Conservation (phyloP, 1,140 invertebrate species). For the Drosophila malerkotliana region DNA sequence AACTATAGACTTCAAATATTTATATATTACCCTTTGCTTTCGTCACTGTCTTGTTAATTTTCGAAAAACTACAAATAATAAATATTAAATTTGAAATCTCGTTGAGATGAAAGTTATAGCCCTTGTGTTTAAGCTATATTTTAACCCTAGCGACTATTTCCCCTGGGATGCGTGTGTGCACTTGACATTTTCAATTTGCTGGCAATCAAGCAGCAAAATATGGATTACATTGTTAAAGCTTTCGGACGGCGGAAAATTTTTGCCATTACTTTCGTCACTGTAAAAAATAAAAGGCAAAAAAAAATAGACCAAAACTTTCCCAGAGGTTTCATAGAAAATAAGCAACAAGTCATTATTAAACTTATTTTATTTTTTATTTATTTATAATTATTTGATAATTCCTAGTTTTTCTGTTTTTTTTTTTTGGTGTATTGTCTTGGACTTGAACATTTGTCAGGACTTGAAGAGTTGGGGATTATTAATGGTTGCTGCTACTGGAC, state of each 20-base stretch:
- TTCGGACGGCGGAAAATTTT: slow-evolving; percentile 19
- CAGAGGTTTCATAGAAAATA: background rate
- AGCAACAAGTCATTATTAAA: background rate
- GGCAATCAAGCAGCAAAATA: slow-evolving; percentile 69
- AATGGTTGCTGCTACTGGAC: slow-evolving; percentile 21
- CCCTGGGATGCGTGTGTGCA: slow-evolving; percentile 42
- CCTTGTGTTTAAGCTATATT: background rate
- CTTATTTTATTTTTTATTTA: background rate
- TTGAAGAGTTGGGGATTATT: slow-evolving; percentile 24
- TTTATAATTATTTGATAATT: background rate
- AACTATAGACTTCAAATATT: too few relatives aligned
- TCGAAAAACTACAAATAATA: background rate
- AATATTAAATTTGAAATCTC: background rate
- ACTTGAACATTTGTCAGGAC: slow-evolving; percentile 34
- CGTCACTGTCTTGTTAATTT: background rate
- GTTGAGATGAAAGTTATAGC: background rate
- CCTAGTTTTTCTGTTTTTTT: background rate
- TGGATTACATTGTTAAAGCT: slow-evolving; percentile 67
- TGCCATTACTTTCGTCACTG: slow-evolving; percentile 3
- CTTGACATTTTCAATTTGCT: slow-evolving; percentile 79
- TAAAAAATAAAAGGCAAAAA: background rate
- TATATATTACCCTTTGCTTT: too few relatives aligned
- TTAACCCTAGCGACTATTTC: background rate
- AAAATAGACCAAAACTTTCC: too few relatives aligned
- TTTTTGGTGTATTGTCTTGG: background rate